These are phyloP conservation scores for Grus americana DNA, from an alignment of 2,113 vertebrate genomes.

Conservation along the genomic window DNA sequence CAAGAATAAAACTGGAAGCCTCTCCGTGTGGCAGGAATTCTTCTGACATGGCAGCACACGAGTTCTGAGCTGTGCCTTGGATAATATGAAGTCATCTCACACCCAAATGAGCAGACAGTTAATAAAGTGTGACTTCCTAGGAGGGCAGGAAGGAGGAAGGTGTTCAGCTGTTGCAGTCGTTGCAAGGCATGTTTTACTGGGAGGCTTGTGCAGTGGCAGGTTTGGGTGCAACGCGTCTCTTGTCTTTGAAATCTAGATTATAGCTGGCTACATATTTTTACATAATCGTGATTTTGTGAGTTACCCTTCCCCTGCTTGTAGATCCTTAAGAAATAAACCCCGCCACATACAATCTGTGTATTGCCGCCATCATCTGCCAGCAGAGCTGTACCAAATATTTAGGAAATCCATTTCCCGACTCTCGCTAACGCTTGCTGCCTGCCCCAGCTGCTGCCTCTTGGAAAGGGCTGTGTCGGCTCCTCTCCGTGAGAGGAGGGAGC, in stretches of 20 bases:
- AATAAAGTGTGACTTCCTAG: not conserved
- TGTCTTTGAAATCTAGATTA: not conserved
- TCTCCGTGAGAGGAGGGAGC: not conserved
- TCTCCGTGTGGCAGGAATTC: slow-evolving; percentile 18
- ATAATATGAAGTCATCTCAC: not conserved
- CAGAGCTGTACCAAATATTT: not conserved
- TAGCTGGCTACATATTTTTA: not conserved
- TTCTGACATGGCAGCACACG: not conserved
- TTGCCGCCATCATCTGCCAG: slow-evolving; percentile 29
- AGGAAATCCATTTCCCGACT: slow-evolving; percentile 28
- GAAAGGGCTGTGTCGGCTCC: not conserved
- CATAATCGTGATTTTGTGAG: not conserved
- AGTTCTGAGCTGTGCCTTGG: not conserved
- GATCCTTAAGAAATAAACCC: not conserved
- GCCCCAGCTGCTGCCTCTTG: slow-evolving; percentile 2
- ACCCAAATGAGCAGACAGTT: not conserved
- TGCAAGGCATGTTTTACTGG: accelerated
- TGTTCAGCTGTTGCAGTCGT: accelerated
- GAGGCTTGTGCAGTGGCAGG: not conserved
- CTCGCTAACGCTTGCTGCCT: not conserved
- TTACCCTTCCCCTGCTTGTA: not conserved
- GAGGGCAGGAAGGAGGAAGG: not conserved
- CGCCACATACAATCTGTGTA: not conserved
- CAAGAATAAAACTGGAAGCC: not conserved
- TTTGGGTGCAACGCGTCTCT: not conserved